Percentiles rank a stretch among this genome's conserved stretches.
Evolutionary conservation across 1,140 invertebrate genomes (phyloP).

Genomic region (Drosophila willistoni): DNA sequence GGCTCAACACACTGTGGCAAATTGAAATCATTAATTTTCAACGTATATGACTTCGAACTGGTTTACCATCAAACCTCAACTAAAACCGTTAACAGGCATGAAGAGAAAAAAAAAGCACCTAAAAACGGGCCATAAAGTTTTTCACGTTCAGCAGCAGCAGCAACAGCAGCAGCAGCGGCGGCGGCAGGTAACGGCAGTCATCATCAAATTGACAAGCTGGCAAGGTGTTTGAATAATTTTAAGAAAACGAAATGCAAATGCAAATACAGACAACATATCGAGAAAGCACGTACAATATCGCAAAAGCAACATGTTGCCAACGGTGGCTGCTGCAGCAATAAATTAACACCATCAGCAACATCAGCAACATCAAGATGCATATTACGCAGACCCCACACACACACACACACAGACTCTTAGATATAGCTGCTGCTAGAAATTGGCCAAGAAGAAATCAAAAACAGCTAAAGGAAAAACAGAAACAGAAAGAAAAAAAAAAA

Average conservation of each 20-base stretch:
- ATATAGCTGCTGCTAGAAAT: conserved; percentile 45
- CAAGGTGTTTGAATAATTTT: conserved; percentile 38
- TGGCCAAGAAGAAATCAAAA: conserved; percentile 53
- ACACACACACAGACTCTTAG: neutral
- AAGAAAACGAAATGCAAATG: conserved; percentile 15
- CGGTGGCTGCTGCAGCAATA: conserved; percentile 41
- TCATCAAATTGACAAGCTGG: conserved; percentile 46
- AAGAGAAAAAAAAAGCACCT: conserved; percentile 8
- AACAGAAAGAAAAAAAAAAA: neutral
- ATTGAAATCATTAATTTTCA: conserved; percentile 42
- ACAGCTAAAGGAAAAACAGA: neutral
- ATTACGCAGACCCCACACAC: conserved; percentile 37
- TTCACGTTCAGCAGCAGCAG: conserved; percentile 25
- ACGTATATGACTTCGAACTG: conserved; percentile 25
- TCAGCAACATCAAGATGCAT: conserved; percentile 40
- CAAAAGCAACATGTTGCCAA: conserved; percentile 25
- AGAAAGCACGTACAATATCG: conserved; percentile 12
- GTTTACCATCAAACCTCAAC: conserved; percentile 17
- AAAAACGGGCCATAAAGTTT: conserved; percentile 44
- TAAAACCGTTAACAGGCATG: conserved; percentile 36
- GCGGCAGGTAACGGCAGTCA: conserved; percentile 1
- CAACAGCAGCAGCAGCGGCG: neutral
- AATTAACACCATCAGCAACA: conserved; percentile 45
- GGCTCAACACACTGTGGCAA: conserved; percentile 35
- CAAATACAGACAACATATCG: neutral